A percentile compares a stretch with the other conserved stretches of the same genome.
Conservation (phyloP, 1,140 invertebrate species). For the Portunus trituberculatus region DNA sequence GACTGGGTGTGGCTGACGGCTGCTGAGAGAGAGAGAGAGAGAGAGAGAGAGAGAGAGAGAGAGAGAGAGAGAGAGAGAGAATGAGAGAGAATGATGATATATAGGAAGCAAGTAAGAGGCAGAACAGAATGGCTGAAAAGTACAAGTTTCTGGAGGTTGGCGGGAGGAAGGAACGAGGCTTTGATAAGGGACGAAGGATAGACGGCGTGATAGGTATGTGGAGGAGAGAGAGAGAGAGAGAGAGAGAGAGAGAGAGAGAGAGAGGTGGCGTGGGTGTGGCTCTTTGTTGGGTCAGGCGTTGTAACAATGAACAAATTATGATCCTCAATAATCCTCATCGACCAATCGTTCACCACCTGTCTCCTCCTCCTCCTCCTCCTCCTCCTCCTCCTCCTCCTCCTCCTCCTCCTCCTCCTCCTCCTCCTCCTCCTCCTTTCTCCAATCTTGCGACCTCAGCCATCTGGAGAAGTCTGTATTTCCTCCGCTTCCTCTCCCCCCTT, state of each 20-base stretch:
- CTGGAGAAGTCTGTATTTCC: no score
- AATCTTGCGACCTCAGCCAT: no score
- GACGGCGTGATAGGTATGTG: background rate
- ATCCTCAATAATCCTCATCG: constrained; percentile 22
- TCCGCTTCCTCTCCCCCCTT: background rate
- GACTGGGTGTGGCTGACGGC: background rate
- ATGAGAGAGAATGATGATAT: background rate
- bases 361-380: background rate
- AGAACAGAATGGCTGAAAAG: constrained; percentile 4
- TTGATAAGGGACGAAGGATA: background rate
- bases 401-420: constrained; percentile 6
- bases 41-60: no score
- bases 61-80: constrained; percentile 11
- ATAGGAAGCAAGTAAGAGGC: background rate
- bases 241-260: background rate
- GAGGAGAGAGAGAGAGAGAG: background rate
- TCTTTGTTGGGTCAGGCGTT: background rate
- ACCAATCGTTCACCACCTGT: constrained; percentile 6
- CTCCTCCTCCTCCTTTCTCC: background rate
- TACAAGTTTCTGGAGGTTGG: background rate
- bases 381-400: no score
- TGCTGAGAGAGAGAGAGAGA: no score
- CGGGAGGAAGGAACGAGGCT: background rate
- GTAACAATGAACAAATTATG: constrained; percentile 15
- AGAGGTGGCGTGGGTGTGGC: background rate